Conservation (phyloP, 2,113 vertebrate genomes). For the Alligator sinensis region DNA sequence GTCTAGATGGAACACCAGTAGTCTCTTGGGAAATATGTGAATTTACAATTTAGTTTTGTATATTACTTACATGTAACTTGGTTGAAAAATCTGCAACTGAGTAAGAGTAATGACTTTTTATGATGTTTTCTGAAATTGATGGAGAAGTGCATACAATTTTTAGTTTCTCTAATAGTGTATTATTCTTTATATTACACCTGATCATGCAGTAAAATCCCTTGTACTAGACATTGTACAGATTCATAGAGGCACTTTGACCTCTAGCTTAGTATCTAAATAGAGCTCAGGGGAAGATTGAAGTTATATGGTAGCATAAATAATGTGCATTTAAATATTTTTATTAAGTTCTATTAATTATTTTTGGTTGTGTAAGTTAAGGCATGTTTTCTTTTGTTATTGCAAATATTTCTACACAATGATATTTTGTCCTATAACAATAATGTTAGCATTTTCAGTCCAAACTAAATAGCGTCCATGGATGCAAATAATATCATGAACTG, state of each 20-base stretch:
- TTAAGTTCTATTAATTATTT: not conserved
- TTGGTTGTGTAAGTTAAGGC: not conserved
- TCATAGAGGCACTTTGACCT: not conserved
- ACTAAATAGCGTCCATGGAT: not conserved
- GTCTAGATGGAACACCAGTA: not conserved
- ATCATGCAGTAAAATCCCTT: not conserved
- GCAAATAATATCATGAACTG: not conserved
- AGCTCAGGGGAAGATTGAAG: not conserved
- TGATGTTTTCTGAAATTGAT: not conserved
- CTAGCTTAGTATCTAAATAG: not conserved
- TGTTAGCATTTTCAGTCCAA: not conserved
- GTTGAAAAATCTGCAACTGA: not conserved
- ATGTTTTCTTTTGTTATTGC: not conserved
- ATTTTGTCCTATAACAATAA: not conserved
- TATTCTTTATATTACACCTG: not conserved
- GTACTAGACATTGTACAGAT: not conserved
- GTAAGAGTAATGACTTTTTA: not conserved
- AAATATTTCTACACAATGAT: not conserved
- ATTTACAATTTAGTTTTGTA: not conserved
- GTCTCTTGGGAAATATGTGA: not conserved
- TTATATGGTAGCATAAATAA: not conserved
- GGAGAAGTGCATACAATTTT: not conserved
- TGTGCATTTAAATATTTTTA: not conserved
- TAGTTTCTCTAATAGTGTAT: not conserved
- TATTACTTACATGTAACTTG: not conserved